Base-by-base conservation (phyloP, 1,140 invertebrate species). In the Vanessa atalanta region DNA sequence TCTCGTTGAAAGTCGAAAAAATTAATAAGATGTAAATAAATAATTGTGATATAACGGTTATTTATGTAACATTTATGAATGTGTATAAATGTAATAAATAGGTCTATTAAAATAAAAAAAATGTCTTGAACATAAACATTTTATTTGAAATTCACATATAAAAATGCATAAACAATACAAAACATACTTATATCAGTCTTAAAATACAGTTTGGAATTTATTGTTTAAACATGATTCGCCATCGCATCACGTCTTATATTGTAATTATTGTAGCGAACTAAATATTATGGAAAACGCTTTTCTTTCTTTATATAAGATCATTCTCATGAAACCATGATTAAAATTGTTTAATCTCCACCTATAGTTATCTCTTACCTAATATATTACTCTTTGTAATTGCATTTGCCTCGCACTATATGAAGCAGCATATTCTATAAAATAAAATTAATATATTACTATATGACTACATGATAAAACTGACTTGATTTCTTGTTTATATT, bases 131-230 rank as follows among this genome's bases (percentile, higher is more conserved):
- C 61, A 61, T 43, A 67, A 50, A 74, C 15, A 66, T 72, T 71
- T 67, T 71, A 77, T 77, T 77, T 77, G 26, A 31, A 60, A 68
- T 74, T 71, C 23, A 48, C 64, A 68, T 78, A 75, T 65, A 78
- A 78, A 78, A 75, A 50, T 79, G 67, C 70, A 77, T 73, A 73
- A 77, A 51, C 51, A 75, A 79, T 73, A 75, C 55, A 73, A 80
- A 80, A 66, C 73, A 70, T 71, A 43, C 7, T 43, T 43, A n/a
- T 69, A 72, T 80, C 78, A 80, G 78, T 80, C 76, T 79, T 72
- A 64, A 66, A 43, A 71, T 70, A 76, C 66, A 72, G 26, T 60
- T 47, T 69, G 66, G 65, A 75, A 75, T 73, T 37, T 61, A 37
- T 61, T n/a, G 26, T 13, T 61, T 7, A 8, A 31, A 60, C 9